Evolutionary conservation across 2,888 invertebrate species (phyloP), one percentile per base, ranked within the genome.

Genomic region (Drosophila quinaria): DNA sequence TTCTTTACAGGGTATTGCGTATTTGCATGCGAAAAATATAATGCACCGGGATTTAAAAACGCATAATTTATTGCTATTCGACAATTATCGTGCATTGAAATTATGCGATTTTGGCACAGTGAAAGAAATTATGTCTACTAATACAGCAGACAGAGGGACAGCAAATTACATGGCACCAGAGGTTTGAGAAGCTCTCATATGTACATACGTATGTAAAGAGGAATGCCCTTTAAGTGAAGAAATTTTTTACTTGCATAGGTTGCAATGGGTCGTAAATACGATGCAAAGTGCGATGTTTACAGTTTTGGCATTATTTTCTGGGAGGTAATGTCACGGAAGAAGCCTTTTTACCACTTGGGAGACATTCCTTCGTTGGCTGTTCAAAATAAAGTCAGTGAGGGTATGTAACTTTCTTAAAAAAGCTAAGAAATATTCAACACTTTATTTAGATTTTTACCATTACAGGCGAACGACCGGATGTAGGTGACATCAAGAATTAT

Each of bases 291-390:
- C 2, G 65, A 66, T 60, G 54, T 66, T 10, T 66, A 33, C 17
- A 66, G 65, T 33, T 66, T 41, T 47, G 65, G 65, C 3, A 59
- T 66, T 25, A 10, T 54, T 13, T 15, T 54, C 10, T 66, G 60
- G 60, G 63, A 63, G 41, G 15, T 55, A 3, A 22, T 63, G 41
- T 9, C 63, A 5, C n/a, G 22, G 8, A 46, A 51, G 13, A 39
- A 31, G 10, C 64, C 64, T 1, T 65, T 44, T 44, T 13, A 46
- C 25, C 19, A 58, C 2, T 13, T 46, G 8, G 22, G 22, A 13
- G 5, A 6, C 1, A 1, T 15, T 19, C 0, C 0, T 19, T 3
- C 1, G 13, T 8, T 42, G 6, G 1, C 15, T 3, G 10, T 49
- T 39, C 9, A 1, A 42, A n/a, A 8, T 1, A 9, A 3, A 33